Conservation (phyloP, 2,888 invertebrate genomes). For the Agriopis leucophaearia region DNA sequence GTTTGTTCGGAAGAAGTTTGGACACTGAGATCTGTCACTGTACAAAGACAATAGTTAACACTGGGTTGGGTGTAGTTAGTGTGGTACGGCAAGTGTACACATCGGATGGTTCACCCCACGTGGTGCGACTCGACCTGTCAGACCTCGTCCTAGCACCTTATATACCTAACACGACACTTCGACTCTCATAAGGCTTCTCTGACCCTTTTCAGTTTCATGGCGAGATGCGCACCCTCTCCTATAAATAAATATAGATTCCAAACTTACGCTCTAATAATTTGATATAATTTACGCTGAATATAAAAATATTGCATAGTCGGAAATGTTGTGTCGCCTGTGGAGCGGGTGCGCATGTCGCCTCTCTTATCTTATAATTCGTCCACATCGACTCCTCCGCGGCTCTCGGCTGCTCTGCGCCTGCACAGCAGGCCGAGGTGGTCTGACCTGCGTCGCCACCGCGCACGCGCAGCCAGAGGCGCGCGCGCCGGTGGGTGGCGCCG, state of each 20-base stretch:
- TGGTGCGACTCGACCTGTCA: constrained; percentile 1
- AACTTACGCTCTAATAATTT: constrained; percentile 65
- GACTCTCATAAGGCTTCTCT: constrained; percentile 63
- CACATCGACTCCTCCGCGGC: constrained; percentile 33
- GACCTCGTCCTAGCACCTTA: constrained; percentile 64
- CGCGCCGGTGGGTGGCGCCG: constrained; percentile 20
- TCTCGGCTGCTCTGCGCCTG: background rate
- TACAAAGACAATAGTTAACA: constrained; percentile 60
- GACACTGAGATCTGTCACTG: constrained; percentile 81
- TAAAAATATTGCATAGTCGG: constrained; percentile 70
- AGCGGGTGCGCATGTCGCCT: constrained; percentile 50
- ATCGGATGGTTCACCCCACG: constrained; percentile 1
- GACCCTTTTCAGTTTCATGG: constrained; percentile 61
- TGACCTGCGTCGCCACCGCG: background rate
- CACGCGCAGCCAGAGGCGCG: background rate
- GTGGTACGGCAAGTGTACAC: constrained; percentile 11
- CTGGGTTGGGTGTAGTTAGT: constrained; percentile 55
- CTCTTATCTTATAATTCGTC: constrained; percentile 43
- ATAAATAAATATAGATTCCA: constrained; percentile 33
- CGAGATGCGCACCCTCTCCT: constrained; percentile 57
- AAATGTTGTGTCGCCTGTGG: constrained; percentile 33
- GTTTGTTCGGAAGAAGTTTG: constrained; percentile 77
- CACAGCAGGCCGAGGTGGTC: constrained; percentile 2
- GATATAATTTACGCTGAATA: constrained; percentile 68
- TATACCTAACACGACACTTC: constrained; percentile 51